Conservation (phyloP, 2,113 vertebrate species). For the Bothrops jararaca region DNA sequence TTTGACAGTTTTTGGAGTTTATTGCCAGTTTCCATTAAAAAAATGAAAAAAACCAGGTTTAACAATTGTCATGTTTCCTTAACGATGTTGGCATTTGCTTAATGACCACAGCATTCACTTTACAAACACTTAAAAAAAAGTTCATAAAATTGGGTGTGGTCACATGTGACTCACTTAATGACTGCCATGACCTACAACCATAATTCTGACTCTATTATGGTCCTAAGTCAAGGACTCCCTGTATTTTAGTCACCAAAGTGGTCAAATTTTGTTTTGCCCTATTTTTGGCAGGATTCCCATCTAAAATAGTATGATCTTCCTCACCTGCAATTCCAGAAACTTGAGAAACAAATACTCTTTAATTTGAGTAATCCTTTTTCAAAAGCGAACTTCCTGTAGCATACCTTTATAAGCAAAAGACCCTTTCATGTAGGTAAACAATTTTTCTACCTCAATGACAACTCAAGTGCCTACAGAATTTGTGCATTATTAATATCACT, state of each 20-base stretch:
- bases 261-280: neutral
- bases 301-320: neutral
- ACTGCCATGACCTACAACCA: neutral
- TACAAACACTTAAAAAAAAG: neutral
- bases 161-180: neutral
- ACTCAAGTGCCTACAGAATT: slow-evolving; percentile 36
- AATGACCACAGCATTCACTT: neutral
- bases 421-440: slow-evolving; percentile 24
- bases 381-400: slow-evolving; percentile 18
- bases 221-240: neutral
- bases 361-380: neutral
- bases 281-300: neutral
- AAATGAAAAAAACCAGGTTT: neutral
- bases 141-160: neutral
- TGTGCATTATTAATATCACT: slow-evolving; percentile 50
- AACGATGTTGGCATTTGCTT: neutral
- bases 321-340: neutral
- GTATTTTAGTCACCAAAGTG: neutral
- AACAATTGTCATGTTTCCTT: neutral
- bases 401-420: slow-evolving; percentile 19
- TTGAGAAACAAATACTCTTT: neutral
- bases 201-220: neutral
- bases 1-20: neutral
- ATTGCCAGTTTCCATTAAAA: neutral
- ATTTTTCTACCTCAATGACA: slow-evolving; percentile 49